Base-by-base conservation (phyloP, 1,140 invertebrate genomes). In the Diorhabda sublineata region DNA sequence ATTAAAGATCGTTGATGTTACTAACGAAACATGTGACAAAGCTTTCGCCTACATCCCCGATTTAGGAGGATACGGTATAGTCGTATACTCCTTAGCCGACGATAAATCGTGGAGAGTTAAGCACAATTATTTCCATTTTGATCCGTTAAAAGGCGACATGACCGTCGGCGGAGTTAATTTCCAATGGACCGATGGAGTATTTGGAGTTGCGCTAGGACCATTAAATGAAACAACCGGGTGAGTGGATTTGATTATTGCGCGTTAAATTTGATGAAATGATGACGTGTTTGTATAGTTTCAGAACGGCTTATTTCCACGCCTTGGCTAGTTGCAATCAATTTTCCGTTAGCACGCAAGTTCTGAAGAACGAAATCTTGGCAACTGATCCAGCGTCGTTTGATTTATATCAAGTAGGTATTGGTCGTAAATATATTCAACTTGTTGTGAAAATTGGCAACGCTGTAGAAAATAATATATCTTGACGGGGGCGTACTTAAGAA, bases 121-220 rank as follows among this genome's bases (percentile, higher is more conserved):
- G 68, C 91, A 94, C 75, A 90, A 92, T 77, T 94, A 87, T 81
- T 93, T 94, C 85, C 85, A 91, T 80, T 91, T 92, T 64, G 91
- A 94, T 78, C 91, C 91, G 0, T 77, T 92, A 6, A 83, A 89
- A 69, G 90, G 90, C 5, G 85, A 90, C 66, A 91, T 87, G 75
- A 89, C 87, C 73, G 85, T 92, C 5, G 88, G 85, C 41, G 90
- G 90, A 4, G 84, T 90, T 3, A 86, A 89, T 72, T 92, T 92
- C 84, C 90, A 92, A 76, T 92, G 90, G 90, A 90, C 87, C 0
- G 91, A 92, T 78, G 90, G 91, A 6, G 82, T 92, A 0, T 91
- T 92, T 69, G 87, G 88, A 44, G 68, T 92, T 69, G 88, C 90
- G 3, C 77, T 92, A 26, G 74, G 76, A 58, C 73, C 72, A 11